Base-by-base conservation (phyloP, 2,113 vertebrate genomes). In the Campylomormyrus tamandua region DNA sequence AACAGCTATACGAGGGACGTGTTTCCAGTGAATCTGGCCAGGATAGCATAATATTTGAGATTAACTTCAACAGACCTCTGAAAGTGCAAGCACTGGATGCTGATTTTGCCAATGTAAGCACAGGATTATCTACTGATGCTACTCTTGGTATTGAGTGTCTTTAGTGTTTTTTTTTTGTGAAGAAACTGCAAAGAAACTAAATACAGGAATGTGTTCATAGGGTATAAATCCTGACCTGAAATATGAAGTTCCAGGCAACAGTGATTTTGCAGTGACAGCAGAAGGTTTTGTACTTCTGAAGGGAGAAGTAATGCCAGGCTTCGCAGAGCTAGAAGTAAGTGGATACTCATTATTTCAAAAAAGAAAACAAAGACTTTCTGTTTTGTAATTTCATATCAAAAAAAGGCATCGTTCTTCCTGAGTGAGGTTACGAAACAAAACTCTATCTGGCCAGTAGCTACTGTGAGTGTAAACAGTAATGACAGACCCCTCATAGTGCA, bases 201-300 rank as follows among this genome's bases (percentile, higher is more conserved):
- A 27, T 1, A 88, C 15, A 46, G 62, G 5, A n/a, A 46, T 19
- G 21, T 80, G 35, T 88, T 50, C 89, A 53, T 93, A 98, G 97
- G 95, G 94, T 27, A 0, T 95, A 66, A 98, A 98, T 93, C 97
- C 97, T 24, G 15, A 93, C 89, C 92, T 97, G 0, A 27, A 9
- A 4, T 98, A 97, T 91, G 89, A 58, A 5, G n/a, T 97, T 58
- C n/a, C 31, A 0, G 95, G 92, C 15, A 95, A 83, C 91, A 91
- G 9, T 0, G 92, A 93, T 10, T 97, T 98, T 93, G 90, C 46
- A 0, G 89, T 96, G 17, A 96, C 95, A 42, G 35, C 53, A 39
- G 91, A 95, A 0, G 95, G 96, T 35, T 92, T 94, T 90, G 92
- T 98, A 88, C 93, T 97, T 90, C 95, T 96, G 85, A 94, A 90